Evolutionary conservation across 2,888 invertebrate genomes (phyloP).

Genomic region (Pediacus dermestoides): DNA sequence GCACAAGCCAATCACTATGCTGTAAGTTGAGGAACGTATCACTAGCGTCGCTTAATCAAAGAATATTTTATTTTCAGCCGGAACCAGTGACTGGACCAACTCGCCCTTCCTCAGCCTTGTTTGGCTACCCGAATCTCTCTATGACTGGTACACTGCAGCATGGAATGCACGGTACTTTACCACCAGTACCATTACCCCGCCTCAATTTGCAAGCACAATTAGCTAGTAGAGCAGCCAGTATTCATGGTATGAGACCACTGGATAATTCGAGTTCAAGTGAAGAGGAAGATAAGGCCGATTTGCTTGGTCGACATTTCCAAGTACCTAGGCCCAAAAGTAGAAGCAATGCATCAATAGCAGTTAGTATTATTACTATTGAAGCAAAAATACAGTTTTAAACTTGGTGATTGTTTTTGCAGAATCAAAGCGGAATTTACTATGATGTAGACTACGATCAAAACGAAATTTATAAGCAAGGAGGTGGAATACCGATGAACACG

Average conservation of each 20-base stretch:
- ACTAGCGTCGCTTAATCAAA: background rate
- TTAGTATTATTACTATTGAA: no score
- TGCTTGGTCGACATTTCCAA: constrained; percentile 68
- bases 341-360: constrained; percentile 63
- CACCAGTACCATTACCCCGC: constrained; percentile 70
- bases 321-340: constrained; percentile 82
- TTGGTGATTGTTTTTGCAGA: constrained; percentile 57
- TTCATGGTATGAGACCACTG: constrained; percentile 48
- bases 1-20: constrained; percentile 81
- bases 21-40: constrained; percentile 51
- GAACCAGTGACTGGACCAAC: constrained; percentile 68
- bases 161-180: constrained; percentile 52
- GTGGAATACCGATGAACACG: constrained; percentile 76
- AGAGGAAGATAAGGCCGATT: constrained; percentile 72
- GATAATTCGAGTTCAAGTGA: constrained; percentile 59
- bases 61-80: constrained; percentile 55
- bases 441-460: constrained; percentile 81
- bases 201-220: constrained; percentile 52
- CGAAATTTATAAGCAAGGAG: constrained; percentile 56
- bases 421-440: constrained; percentile 86
- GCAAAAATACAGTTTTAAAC: constrained; percentile 8
- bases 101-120: constrained; percentile 78
- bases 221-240: constrained; percentile 41
- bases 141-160: constrained; percentile 51
- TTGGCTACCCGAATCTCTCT: constrained; percentile 67